A percentile compares a stretch with the other conserved stretches of the same genome.
These are phyloP conservation scores for Tachuris rubrigastra DNA, from an alignment of 2,113 vertebrate species.

Conservation along the genomic window DNA sequence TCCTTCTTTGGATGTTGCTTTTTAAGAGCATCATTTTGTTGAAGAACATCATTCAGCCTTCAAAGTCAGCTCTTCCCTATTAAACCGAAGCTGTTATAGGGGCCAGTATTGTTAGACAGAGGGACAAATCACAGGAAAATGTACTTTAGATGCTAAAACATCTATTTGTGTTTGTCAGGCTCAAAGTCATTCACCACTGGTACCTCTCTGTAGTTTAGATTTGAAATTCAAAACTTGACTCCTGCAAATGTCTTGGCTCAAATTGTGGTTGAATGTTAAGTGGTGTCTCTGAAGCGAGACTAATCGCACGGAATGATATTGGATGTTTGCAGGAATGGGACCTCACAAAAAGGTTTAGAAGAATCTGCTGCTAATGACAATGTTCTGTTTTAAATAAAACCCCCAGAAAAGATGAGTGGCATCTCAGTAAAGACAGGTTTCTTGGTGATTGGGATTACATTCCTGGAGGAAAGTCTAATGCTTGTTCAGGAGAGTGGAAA, in stretches of 20 bases:
- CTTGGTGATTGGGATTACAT: background rate
- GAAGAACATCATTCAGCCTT: background rate
- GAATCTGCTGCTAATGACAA: conserved; percentile 39
- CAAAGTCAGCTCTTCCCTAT: background rate
- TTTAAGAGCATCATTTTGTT: background rate
- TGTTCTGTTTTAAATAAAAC: background rate
- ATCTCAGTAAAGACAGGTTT: background rate
- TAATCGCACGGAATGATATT: background rate
- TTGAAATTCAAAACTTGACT: conserved; percentile 39
- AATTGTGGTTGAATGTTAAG: conserved; percentile 5
- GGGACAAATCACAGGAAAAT: background rate
- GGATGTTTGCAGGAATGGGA: conserved; percentile 18
- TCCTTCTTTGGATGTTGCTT: background rate
- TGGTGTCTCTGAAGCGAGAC: conserved; percentile 33
- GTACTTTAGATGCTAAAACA: conserved; percentile 2
- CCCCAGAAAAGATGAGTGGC: background rate
- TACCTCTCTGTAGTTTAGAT: background rate
- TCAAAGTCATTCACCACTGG: background rate
- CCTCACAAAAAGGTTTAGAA: conserved; percentile 19
- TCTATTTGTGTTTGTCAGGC: background rate
- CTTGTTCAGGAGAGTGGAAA: conserved; percentile 19
- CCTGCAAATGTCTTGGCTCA: conserved; percentile 40
- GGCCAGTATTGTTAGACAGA: background rate
- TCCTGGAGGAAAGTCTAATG: background rate
- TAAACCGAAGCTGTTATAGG: background rate